phyloP scores from a whole-genome alignment of 92 coral and sea anemone species.

The Micromussa lordhowensis region DNA sequence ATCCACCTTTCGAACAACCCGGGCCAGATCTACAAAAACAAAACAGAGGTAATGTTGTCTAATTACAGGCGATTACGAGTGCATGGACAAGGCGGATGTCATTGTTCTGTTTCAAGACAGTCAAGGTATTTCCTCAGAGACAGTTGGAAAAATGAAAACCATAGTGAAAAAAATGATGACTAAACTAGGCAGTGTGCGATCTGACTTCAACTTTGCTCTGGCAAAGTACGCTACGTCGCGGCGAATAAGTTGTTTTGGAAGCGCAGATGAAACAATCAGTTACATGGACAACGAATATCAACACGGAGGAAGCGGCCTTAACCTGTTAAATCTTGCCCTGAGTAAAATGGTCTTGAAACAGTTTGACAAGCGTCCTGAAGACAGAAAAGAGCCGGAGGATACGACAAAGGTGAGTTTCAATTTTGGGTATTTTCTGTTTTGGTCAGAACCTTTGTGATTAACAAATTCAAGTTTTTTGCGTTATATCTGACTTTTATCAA shows the following conservation, averaged over 20 bases:
- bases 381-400: not conserved
- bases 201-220: conserved; percentile 11
- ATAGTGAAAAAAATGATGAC: not conserved
- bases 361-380: conserved; percentile 1
- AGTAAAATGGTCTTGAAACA: not conserved
- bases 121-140: not conserved
- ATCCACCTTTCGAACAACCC: too few relatives aligned
- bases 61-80: not conserved
- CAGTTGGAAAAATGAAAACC: not conserved
- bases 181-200: not conserved
- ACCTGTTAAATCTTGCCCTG: not conserved
- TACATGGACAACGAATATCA: conserved; percentile 4
- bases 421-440: not conserved
- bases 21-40: not conserved
- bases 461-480: not conserved
- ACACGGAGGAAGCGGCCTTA: not conserved
- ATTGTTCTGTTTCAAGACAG: conserved; percentile 25
- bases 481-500: too few relatives aligned
- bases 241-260: conserved; percentile 14
- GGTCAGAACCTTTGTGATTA: not conserved
- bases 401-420: conserved; percentile 22
- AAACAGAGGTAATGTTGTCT: too few relatives aligned
- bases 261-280: not conserved
- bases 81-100: conserved; percentile 30
- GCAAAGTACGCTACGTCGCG: conserved; percentile 3